Evolutionary conservation across 2,113 vertebrate species (phyloP).

Genomic region (Holacanthus passer): DNA sequence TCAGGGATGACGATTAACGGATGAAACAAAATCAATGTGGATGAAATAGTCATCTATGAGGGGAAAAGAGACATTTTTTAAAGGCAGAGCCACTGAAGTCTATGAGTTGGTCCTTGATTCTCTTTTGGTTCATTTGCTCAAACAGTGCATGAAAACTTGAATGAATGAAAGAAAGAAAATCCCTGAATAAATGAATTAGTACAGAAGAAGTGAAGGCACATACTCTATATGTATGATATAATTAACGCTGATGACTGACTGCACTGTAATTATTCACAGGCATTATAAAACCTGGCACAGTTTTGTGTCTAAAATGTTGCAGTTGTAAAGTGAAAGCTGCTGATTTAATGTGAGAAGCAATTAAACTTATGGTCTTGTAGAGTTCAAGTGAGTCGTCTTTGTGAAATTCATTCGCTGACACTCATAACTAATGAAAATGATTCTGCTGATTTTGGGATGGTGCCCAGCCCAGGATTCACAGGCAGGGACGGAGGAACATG

Average conservation of each 20-base stretch:
- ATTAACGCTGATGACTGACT: neutral
- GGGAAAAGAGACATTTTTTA: neutral
- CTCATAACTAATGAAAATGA: neutral
- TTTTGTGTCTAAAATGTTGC: neutral
- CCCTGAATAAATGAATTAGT: neutral
- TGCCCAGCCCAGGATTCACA: neutral
- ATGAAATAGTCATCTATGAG: neutral
- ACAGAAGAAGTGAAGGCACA: neutral
- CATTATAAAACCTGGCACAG: neutral
- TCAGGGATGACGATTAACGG: neutral
- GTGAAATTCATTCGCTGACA: conserved; percentile 9
- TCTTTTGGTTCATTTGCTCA: neutral
- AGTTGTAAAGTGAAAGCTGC: conserved; percentile 7
- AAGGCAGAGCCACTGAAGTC: neutral
- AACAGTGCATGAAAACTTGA: neutral
- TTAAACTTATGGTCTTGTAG: conserved; percentile 3
- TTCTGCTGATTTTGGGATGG: neutral
- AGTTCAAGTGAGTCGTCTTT: conserved; percentile 4
- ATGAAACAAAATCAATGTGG: conserved; percentile 40
- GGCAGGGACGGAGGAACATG: neutral
- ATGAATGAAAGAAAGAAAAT: neutral
- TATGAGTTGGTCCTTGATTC: neutral
- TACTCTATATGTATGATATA: neutral
- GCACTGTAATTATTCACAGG: neutral
- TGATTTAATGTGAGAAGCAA: neutral